These are phyloP conservation scores for Prosapia bicincta DNA, from an alignment of 2,888 invertebrate species.

Conservation along the genomic window DNA sequence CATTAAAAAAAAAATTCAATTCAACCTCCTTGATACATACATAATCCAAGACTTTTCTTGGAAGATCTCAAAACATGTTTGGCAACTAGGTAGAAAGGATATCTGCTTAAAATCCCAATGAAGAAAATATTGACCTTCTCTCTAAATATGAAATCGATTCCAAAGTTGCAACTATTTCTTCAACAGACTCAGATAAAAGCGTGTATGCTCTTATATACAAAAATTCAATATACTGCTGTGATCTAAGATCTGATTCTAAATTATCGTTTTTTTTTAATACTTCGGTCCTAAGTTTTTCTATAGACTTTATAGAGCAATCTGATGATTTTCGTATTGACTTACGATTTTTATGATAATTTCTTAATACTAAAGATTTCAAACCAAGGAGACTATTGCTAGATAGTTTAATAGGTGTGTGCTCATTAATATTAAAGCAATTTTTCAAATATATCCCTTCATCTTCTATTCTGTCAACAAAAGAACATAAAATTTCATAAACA, in stretches of 20 bases:
- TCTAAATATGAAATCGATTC: not conserved
- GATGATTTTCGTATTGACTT: not conserved
- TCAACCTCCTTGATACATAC: too few relatives aligned
- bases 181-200: not conserved
- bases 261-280: not conserved
- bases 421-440: not conserved
- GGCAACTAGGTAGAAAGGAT: too few relatives aligned
- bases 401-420: not conserved
- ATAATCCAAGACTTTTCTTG: too few relatives aligned
- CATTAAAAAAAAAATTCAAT: too few relatives aligned
- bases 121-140: not conserved
- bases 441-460: slow-evolving; percentile 1
- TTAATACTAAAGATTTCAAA: not conserved
- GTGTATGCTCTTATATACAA: slow-evolving; percentile 11
- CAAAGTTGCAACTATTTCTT: not conserved
- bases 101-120: too few relatives aligned
- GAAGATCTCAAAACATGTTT: too few relatives aligned
- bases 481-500: slow-evolving; percentile 14
- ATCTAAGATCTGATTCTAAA: not conserved
- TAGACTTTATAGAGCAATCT: not conserved
- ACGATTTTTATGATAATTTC: not conserved
- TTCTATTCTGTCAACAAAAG: slow-evolving; percentile 7
- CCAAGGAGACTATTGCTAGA: not conserved
- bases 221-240: slow-evolving; percentile 5
- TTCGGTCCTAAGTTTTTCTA: too few relatives aligned